phyloP scores from a whole-genome alignment of 2,113 vertebrate species.

The Megaptera novaeangliae region DNA sequence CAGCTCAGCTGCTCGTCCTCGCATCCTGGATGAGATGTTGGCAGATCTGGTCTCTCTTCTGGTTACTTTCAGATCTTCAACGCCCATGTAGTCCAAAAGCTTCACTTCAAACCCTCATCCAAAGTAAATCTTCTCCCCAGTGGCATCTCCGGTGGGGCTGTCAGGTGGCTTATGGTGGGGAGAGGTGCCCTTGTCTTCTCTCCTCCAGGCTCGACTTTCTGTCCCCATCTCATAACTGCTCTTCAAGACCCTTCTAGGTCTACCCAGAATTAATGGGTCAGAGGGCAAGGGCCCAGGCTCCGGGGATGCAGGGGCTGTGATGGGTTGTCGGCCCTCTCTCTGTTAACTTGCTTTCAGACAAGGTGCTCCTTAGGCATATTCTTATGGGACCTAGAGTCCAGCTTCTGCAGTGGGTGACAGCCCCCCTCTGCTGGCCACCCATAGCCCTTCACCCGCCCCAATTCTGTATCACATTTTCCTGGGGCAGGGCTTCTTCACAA shows the following conservation, averaged over 20 bases:
- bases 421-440: rapidly evolving
- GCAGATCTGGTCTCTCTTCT: neutral
- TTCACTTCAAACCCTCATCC: too few species aligned
- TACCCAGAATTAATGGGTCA: neutral
- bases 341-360: neutral
- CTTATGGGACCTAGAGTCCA: neutral
- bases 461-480: rapidly evolving
- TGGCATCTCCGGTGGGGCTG: neutral
- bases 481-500: neutral
- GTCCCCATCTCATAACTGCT: rapidly evolving
- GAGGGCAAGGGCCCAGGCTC: neutral
- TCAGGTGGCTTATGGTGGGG: rapidly evolving
- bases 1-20: rapidly evolving
- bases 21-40: rapidly evolving
- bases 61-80: neutral
- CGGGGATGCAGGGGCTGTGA: rapidly evolving
- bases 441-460: rapidly evolving
- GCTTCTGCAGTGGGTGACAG: neutral
- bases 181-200: rapidly evolving
- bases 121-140: too few species aligned
- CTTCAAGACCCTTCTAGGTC: neutral
- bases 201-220: neutral
- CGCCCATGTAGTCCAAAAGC: too few species aligned
- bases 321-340: too few species aligned
- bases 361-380: neutral